phyloP scores from a whole-genome alignment of 2,888 invertebrate species.

The Apeira syringaria region DNA sequence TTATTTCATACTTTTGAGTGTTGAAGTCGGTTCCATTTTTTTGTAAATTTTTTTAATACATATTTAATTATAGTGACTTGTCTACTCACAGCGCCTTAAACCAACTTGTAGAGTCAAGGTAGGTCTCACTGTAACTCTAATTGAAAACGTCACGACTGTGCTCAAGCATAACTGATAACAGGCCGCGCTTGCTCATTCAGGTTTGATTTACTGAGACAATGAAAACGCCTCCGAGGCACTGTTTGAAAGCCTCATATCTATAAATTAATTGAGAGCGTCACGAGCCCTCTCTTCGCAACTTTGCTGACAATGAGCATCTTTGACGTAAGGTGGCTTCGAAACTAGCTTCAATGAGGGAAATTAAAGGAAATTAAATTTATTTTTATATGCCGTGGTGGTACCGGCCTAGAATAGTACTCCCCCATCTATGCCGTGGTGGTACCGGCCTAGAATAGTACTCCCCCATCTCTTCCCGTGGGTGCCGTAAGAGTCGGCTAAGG shows the following conservation, averaged over 20 bases:
- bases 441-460: too few relatives aligned
- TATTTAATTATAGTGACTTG: too few relatives aligned
- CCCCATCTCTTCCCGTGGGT: too few relatives aligned
- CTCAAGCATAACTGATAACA: conserved; percentile 23
- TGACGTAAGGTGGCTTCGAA: conserved; percentile 31
- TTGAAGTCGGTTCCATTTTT: too few relatives aligned
- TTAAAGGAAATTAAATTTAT: conserved; percentile 43
- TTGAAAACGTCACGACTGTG: conserved; percentile 20
- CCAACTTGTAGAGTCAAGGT: not conserved
- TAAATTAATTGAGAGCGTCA: conserved; percentile 32
- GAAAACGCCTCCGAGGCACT: conserved; percentile 22
- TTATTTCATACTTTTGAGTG: too few relatives aligned
- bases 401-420: too few relatives aligned
- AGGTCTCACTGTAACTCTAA: conserved; percentile 10
- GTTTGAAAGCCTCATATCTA: conserved; percentile 26
- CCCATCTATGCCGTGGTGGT: too few relatives aligned
- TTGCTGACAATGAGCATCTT: conserved; percentile 35
- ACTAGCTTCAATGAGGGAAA: conserved; percentile 34
- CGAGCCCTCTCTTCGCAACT: conserved; percentile 32
- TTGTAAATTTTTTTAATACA: too few relatives aligned
- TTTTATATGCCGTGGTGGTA: too few relatives aligned
- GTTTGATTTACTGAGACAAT: conserved; percentile 26
- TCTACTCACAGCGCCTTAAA: too few relatives aligned
- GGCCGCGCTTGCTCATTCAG: conserved; percentile 22
- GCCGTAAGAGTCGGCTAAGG: too few relatives aligned